A percentile compares a stretch with the other conserved stretches of the same genome.
Conservation (phyloP, 2,888 invertebrate genomes). For the Leptopilina syphax region DNA sequence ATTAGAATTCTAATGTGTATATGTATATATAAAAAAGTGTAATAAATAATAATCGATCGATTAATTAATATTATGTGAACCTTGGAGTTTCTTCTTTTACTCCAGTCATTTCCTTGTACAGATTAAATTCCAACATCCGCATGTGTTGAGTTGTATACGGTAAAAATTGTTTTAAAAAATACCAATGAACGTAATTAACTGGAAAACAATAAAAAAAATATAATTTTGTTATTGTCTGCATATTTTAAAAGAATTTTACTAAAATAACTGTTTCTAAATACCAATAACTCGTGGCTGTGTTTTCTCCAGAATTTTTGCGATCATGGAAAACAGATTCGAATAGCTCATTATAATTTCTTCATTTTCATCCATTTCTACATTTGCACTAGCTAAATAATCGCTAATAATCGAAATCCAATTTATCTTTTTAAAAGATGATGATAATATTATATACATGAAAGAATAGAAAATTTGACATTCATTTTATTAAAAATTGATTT, state of each 20-base stretch:
- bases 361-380: constrained; percentile 1
- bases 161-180: background rate
- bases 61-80: background rate
- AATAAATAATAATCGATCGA: no score
- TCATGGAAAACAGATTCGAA: background rate
- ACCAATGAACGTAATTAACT: constrained; percentile 28
- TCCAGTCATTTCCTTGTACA: constrained; percentile 1
- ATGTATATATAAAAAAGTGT: no score
- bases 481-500: no score
- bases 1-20: no score
- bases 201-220: background rate
- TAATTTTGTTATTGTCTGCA: no score
- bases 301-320: background rate
- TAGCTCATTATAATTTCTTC: background rate
- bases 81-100: constrained; percentile 4
- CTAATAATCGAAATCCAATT: background rate
- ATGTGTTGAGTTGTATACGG: background rate
- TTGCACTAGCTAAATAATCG: constrained; percentile 12
- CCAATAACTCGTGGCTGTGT: background rate
- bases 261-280: background rate
- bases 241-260: no score
- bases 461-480: background rate
- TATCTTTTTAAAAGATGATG: background rate
- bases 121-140: background rate
- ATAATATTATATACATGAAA: background rate